Evolutionary conservation across 37 sponge, comb jelly and placozoan species (phyloP).

Genomic region (Oopsacas minuta): DNA sequence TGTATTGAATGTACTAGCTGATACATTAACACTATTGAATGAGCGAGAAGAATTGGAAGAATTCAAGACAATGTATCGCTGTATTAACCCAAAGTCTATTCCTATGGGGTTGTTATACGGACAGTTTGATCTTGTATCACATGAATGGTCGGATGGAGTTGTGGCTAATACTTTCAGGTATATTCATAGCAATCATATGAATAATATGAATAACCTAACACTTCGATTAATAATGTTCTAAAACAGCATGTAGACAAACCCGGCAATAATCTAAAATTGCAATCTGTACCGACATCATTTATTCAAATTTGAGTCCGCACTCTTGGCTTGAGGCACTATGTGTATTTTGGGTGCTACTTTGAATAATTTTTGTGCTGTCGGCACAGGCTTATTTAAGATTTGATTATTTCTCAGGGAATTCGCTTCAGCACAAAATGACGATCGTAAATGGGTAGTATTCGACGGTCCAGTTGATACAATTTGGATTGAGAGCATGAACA

Average conservation of each 20-base stretch:
- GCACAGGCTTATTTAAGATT: too few species aligned
- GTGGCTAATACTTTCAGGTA: slow-evolving; percentile 91
- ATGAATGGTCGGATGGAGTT: slow-evolving; percentile 98
- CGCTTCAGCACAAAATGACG: slow-evolving; percentile 83
- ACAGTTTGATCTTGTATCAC: slow-evolving; percentile 98
- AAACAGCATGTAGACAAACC: too few species aligned
- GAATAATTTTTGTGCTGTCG: neutral
- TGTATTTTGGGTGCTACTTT: neutral
- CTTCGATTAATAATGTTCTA: too few species aligned
- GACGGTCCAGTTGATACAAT: slow-evolving; percentile 96
- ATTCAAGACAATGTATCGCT: slow-evolving; percentile 41
- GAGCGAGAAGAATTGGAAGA: slow-evolving; percentile 79
- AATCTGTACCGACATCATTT: too few species aligned
- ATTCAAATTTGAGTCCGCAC: too few species aligned
- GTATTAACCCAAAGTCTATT: slow-evolving; percentile 96
- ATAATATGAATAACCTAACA: too few species aligned
- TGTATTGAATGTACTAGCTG: slow-evolving; percentile 60
- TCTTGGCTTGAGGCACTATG: too few species aligned
- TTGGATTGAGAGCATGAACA: slow-evolving; percentile 99
- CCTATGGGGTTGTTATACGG: slow-evolving; percentile 98
- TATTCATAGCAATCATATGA: too few species aligned
- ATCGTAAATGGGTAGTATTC: slow-evolving; percentile 95
- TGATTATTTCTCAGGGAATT: slow-evolving; percentile 62
- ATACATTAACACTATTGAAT: slow-evolving; percentile 68
- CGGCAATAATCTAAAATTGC: too few species aligned